Conservation (phyloP, 2,113 vertebrate genomes). For the Pteropus alecto region DNA sequence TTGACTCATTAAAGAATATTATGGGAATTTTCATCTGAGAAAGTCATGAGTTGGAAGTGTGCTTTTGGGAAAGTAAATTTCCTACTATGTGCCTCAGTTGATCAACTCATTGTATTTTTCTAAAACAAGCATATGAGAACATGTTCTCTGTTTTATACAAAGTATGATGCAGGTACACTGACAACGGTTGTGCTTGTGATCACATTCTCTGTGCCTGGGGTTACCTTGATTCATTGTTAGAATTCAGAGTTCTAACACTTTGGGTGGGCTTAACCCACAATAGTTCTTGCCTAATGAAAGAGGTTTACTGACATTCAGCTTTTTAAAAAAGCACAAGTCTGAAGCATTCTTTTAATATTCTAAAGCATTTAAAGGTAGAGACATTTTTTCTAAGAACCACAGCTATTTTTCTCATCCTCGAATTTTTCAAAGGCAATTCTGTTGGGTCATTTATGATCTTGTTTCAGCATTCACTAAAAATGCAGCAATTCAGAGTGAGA, state of each 20-base stretch:
- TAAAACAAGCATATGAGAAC: not conserved
- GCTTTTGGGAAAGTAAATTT: not conserved
- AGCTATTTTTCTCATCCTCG: not conserved
- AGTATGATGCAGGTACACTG: rapidly evolving
- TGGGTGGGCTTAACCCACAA: not conserved
- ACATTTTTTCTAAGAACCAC: not conserved
- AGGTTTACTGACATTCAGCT: not conserved
- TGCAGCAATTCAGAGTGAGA: not conserved
- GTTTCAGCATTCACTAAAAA: not conserved
- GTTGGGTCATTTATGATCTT: not conserved
- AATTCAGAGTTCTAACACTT: not conserved
- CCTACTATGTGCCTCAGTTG: not conserved
- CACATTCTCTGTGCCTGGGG: too few relatives aligned
- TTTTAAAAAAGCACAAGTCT: not conserved
- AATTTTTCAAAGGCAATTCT: not conserved
- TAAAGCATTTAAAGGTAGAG: not conserved
- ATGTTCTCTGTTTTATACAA: not conserved
- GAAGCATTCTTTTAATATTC: not conserved
- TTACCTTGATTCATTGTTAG: not conserved
- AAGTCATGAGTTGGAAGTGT: not conserved
- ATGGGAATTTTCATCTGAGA: not conserved
- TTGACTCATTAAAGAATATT: not conserved
- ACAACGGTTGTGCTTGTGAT: not conserved
- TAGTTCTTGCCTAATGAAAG: not conserved
- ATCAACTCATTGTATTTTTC: not conserved